Evolutionary conservation across 2,888 invertebrate species (phyloP).

Genomic region (Phalera bucephala): DNA sequence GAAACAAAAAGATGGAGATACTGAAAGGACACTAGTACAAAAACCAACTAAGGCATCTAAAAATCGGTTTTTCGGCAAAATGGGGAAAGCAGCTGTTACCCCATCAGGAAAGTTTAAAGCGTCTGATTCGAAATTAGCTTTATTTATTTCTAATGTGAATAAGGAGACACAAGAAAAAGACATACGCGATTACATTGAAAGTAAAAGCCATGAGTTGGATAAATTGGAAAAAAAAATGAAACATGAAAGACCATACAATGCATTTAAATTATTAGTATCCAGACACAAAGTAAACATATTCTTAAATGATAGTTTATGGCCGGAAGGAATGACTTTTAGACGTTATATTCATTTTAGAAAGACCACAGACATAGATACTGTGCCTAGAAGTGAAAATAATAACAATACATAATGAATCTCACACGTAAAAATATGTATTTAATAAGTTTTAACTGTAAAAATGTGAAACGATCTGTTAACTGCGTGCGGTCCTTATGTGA

Average conservation of each 20-base stretch:
- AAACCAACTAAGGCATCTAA: too few species aligned
- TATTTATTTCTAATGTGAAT: neutral
- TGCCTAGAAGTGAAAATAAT: conserved; percentile 18
- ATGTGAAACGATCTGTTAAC: too few species aligned
- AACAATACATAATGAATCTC: neutral
- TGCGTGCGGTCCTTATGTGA: conserved; percentile 14
- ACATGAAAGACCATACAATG: too few species aligned
- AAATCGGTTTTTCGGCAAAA: too few species aligned
- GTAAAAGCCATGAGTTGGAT: neutral
- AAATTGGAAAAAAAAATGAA: conserved; percentile 1
- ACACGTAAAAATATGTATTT: conserved; percentile 7
- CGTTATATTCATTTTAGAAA: too few species aligned
- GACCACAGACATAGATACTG: too few species aligned
- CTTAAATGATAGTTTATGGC: conserved; percentile 24
- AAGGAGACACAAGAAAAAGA: neutral
- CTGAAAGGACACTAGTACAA: too few species aligned
- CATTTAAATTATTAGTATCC: conserved; percentile 13
- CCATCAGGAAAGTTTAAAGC: too few species aligned
- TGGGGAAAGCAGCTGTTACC: too few species aligned
- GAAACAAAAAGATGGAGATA: too few species aligned
- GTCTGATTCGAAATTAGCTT: neutral
- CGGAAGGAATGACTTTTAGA: conserved; percentile 25
- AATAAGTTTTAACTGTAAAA: conserved; percentile 29
- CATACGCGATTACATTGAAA: neutral
- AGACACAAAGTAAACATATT: conserved; percentile 16